Evolutionary conservation across 2,888 invertebrate species (phyloP).

Genomic region (Ophioninae sp.): DNA sequence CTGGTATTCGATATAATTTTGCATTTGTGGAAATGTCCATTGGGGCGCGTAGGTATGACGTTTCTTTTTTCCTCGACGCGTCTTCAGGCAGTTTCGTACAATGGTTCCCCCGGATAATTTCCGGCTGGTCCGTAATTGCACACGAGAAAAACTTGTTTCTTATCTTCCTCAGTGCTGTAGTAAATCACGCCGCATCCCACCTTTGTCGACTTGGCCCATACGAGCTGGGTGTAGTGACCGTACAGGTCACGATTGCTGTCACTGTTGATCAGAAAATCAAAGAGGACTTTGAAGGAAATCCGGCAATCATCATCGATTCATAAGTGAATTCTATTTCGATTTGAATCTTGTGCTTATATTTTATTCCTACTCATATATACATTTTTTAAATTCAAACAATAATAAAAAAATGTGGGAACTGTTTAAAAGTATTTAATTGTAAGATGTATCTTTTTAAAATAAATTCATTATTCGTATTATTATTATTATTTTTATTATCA

Average conservation of each 20-base stretch:
- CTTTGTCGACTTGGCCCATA: constrained; percentile 81
- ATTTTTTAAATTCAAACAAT: background rate
- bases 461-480: background rate
- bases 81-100: constrained; percentile 69
- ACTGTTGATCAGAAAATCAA: background rate
- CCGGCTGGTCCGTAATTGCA: constrained; percentile 81
- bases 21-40: background rate
- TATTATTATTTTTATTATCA: background rate
- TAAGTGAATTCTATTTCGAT: background rate
- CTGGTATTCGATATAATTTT: background rate
- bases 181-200: constrained; percentile 82
- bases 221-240: constrained; percentile 81
- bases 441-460: background rate
- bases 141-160: constrained; percentile 73
- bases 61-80: background rate
- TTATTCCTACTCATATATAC: background rate
- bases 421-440: background rate
- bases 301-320: background rate
- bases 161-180: constrained; percentile 68
- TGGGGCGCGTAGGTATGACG: background rate
- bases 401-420: background rate
- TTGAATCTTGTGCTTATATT: background rate
- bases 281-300: background rate
- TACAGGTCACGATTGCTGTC: background rate
- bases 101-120: constrained; percentile 72